Evolutionary conservation across 2,113 vertebrate species (phyloP).

Genomic region (Halichoerus grypus): DNA sequence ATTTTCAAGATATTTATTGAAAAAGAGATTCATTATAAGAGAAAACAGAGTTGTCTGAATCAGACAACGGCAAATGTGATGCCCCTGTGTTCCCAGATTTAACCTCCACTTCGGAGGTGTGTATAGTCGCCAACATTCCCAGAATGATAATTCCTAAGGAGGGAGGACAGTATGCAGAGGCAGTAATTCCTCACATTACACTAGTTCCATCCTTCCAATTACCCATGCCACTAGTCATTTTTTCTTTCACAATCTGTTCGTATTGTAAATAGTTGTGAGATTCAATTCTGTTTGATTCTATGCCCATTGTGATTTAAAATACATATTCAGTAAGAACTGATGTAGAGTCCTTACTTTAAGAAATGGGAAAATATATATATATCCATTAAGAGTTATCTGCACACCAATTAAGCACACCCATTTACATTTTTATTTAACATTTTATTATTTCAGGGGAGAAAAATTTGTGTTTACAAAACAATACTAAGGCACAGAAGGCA

Average conservation of each 20-base stretch:
- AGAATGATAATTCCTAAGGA: neutral
- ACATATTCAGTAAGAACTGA: neutral
- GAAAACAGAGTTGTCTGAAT: neutral
- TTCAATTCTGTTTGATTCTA: neutral
- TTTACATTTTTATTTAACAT: neutral
- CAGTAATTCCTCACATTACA: neutral
- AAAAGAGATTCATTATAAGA: neutral
- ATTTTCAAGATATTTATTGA: neutral
- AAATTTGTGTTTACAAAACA: neutral
- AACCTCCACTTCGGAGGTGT: neutral
- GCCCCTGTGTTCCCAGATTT: neutral
- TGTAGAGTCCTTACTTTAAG: neutral
- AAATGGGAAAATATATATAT: neutral
- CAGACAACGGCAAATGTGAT: neutral
- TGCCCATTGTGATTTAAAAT: neutral
- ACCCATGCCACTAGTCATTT: neutral
- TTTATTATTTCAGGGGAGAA: neutral
- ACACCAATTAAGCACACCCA: neutral
- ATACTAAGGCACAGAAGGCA: neutral
- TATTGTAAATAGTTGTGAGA: neutral
- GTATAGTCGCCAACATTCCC: neutral
- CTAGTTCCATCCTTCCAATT: neutral
- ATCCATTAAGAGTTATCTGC: neutral
- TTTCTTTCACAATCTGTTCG: neutral
- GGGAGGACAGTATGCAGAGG: accelerated